Conservation (phyloP, 1,140 invertebrate genomes). For the Drosophila saltans region DNA sequence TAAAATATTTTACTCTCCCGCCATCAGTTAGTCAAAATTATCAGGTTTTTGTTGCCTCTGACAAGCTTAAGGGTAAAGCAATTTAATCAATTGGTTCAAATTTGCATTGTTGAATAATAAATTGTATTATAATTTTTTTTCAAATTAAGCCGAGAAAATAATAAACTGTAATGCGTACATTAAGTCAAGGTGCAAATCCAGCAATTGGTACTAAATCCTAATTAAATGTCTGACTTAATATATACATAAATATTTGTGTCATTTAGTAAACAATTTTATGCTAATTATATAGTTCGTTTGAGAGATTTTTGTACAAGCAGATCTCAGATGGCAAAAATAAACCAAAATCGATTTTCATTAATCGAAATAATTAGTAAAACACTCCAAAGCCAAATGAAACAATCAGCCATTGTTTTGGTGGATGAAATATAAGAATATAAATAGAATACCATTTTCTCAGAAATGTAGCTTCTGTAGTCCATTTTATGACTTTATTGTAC, state of each 20-base stretch:
- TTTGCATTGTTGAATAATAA: slow-evolving; percentile 13
- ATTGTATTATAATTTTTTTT: background rate
- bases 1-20: background rate
- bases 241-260: background rate
- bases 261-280: background rate
- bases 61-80: slow-evolving; percentile 13
- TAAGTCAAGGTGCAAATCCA: background rate
- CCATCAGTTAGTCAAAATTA: background rate
- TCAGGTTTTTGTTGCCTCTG: slow-evolving; percentile 13
- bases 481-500: too few relatives aligned
- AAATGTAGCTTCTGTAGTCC: too few relatives aligned
- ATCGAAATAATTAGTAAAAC: too few relatives aligned
- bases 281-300: background rate
- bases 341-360: too few relatives aligned
- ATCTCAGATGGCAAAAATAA: too few relatives aligned
- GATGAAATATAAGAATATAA: too few relatives aligned
- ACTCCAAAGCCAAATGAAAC: too few relatives aligned
- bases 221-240: background rate
- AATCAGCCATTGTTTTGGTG: too few relatives aligned
- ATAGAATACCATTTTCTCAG: too few relatives aligned
- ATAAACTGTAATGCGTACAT: too few relatives aligned
- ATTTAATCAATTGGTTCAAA: slow-evolving; percentile 23
- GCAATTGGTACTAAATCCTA: background rate
- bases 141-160: background rate
- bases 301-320: background rate